Conservation (phyloP, 2,113 vertebrate species). For the Solea senegalensis region DNA sequence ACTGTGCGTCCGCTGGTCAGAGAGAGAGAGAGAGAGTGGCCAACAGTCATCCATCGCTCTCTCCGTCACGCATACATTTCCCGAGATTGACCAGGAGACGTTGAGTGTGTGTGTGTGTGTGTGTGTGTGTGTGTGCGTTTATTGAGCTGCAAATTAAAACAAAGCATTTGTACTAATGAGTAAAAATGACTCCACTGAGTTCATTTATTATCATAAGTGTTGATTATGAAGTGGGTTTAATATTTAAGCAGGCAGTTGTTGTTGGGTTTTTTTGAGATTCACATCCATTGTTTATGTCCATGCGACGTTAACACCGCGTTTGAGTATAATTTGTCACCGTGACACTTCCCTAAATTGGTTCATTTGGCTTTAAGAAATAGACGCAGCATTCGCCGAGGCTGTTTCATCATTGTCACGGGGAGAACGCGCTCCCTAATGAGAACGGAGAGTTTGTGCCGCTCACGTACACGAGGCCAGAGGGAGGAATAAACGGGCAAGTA, state of each 20-base stretch:
- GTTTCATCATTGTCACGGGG: constrained; percentile 50
- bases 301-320: neutral
- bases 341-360: constrained; percentile 36
- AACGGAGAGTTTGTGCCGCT: constrained; percentile 33
- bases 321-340: constrained; percentile 37
- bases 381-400: constrained; percentile 39
- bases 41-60: neutral
- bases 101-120: neutral
- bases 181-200: constrained; percentile 2
- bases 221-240: constrained; percentile 6
- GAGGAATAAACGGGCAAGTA: constrained; percentile 40
- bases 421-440: constrained; percentile 45
- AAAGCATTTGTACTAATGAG: constrained; percentile 9
- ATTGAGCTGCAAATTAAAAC: constrained; percentile 30
- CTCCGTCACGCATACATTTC: too few relatives aligned
- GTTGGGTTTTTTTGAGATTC: neutral
- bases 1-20: too few relatives aligned
- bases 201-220: constrained; percentile 5
- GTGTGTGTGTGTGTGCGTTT: neutral
- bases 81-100: too few relatives aligned
- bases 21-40: too few relatives aligned
- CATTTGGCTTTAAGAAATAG: constrained; percentile 44
- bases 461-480: constrained; percentile 20
- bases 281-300: neutral
- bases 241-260: neutral